phyloP scores from a whole-genome alignment of 2,797 vertebrate species.

The Acanthiza pusilla region DNA sequence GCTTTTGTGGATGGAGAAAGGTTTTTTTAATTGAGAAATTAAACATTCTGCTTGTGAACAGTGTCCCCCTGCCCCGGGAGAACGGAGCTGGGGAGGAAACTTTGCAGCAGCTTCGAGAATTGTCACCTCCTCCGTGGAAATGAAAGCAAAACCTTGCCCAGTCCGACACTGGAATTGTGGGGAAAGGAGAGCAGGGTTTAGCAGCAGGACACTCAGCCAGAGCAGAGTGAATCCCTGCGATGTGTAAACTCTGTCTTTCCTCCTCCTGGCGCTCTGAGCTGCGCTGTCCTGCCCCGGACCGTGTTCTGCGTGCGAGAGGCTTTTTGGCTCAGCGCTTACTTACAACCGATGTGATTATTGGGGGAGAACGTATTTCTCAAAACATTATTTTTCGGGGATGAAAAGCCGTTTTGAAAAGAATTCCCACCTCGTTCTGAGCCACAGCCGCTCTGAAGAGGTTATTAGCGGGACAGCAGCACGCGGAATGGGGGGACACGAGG shows the following conservation, averaged over 20 bases:
- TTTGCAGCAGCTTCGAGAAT: accelerated
- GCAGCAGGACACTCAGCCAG: neutral
- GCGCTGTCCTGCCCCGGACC: neutral
- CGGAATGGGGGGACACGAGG: neutral
- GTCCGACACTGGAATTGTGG: accelerated
- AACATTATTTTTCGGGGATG: neutral
- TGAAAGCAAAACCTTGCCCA: neutral
- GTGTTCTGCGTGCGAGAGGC: accelerated
- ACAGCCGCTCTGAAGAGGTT: accelerated
- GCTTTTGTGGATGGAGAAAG: neutral
- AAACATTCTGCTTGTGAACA: accelerated
- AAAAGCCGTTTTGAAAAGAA: neutral
- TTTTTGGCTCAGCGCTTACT: neutral
- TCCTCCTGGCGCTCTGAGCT: neutral
- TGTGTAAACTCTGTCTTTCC: accelerated
- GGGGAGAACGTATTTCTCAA: accelerated
- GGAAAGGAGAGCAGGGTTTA: neutral
- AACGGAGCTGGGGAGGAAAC: neutral
- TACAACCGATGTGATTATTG: accelerated
- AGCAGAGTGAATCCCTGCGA: accelerated
- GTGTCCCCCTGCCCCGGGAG: neutral
- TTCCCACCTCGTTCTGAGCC: neutral
- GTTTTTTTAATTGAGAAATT: neutral
- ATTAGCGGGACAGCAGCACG: neutral
- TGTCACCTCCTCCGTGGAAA: neutral